phyloP scores from a whole-genome alignment of 2,797 vertebrate genomes.

The Gymnocypris eckloni region DNA sequence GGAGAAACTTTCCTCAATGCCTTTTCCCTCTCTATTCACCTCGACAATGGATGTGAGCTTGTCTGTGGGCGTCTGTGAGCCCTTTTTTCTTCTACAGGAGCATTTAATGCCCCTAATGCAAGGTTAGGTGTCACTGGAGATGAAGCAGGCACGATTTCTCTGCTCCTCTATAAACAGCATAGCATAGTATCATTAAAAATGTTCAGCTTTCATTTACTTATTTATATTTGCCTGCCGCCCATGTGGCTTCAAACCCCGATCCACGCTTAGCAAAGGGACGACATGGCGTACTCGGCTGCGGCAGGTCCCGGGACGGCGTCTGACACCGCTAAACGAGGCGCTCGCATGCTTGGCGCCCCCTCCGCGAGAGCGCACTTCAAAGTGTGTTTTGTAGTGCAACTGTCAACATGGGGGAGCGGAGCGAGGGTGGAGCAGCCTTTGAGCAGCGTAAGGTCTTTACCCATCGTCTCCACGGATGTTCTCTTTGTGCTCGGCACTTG shows the following conservation, averaged over 20 bases:
- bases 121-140: constrained; percentile 75
- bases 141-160: constrained; percentile 68
- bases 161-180: constrained; percentile 67
- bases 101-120: constrained; percentile 80
- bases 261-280: constrained; percentile 58
- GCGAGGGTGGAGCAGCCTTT: constrained; percentile 80
- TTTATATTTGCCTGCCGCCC: constrained; percentile 71
- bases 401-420: constrained; percentile 79
- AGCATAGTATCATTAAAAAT: constrained; percentile 77
- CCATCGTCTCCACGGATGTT: constrained; percentile 73
- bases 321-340: constrained; percentile 77
- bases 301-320: constrained; percentile 76
- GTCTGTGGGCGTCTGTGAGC: constrained; percentile 64
- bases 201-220: constrained; percentile 73
- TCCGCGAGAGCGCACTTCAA: constrained; percentile 75
- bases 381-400: constrained; percentile 81
- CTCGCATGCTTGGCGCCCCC: constrained; percentile 70
- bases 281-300: constrained; percentile 65
- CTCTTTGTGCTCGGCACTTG: constrained; percentile 74
- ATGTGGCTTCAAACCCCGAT: constrained; percentile 70
- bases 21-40: constrained; percentile 70
- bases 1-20: constrained; percentile 58
- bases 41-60: constrained; percentile 63
- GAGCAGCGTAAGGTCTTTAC: constrained; percentile 79
- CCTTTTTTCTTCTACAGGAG: constrained; percentile 57